Evolutionary conservation across 2,113 vertebrate species (phyloP).

Genomic region (Catharus fuscescens): DNA sequence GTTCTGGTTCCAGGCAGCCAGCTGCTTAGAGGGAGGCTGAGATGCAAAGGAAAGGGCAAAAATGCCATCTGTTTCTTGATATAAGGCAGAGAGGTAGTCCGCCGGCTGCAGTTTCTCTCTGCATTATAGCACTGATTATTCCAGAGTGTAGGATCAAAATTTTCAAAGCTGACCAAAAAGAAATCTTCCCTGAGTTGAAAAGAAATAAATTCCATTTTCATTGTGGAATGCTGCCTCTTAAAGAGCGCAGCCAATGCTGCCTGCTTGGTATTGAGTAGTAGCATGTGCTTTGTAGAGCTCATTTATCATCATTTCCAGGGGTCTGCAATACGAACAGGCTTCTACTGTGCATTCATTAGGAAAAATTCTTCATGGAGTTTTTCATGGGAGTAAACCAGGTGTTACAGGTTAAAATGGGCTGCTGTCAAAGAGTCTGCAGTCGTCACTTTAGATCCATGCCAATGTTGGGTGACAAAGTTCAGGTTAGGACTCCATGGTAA

Average conservation of each 20-base stretch:
- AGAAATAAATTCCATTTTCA: constrained; percentile 16
- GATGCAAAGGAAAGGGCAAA: constrained; percentile 1
- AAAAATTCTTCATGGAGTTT: constrained; percentile 35
- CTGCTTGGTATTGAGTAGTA: constrained; percentile 30
- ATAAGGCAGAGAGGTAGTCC: constrained; percentile 35
- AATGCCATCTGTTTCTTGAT: constrained; percentile 56
- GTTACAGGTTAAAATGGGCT: not conserved
- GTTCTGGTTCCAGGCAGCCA: constrained; percentile 50
- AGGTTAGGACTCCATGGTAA: not conserved
- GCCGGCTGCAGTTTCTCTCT: constrained; percentile 2
- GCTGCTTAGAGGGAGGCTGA: constrained; percentile 46
- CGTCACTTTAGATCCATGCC: not conserved
- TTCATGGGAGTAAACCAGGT: not conserved
- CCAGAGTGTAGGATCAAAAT: constrained; percentile 1
- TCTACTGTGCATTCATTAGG: constrained; percentile 39
- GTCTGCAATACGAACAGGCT: not conserved
- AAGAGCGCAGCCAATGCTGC: not conserved
- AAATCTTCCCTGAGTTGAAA: constrained; percentile 14
- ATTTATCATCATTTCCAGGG: constrained; percentile 30
- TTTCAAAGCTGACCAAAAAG: not conserved
- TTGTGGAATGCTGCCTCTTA: constrained; percentile 6
- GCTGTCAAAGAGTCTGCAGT: constrained; percentile 3
- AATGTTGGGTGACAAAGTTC: not conserved
- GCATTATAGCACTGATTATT: not conserved
- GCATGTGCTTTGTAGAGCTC: constrained; percentile 1